Evolutionary conservation across 1,140 invertebrate species (phyloP).

Genomic region (Eupristina koningsbergeri): DNA sequence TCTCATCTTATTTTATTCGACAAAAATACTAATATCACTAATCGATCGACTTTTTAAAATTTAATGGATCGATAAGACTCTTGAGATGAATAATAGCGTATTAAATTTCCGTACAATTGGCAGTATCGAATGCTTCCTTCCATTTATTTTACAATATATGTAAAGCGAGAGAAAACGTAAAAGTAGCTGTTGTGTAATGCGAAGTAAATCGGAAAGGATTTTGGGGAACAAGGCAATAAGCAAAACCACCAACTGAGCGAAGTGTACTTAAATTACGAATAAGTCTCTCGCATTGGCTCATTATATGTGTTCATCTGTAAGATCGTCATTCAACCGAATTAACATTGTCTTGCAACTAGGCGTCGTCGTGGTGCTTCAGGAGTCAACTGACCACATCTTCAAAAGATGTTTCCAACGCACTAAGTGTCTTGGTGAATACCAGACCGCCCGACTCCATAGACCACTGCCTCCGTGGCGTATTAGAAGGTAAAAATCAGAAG

Average conservation of each 20-base stretch:
- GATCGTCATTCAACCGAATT: neutral
- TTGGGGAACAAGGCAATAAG: slow-evolving; percentile 18
- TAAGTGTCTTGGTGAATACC: too few relatives aligned
- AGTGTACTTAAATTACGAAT: neutral
- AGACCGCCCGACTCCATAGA: neutral
- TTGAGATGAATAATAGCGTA: neutral
- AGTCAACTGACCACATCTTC: too few relatives aligned
- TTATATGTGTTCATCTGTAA: neutral
- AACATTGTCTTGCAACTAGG: too few relatives aligned
- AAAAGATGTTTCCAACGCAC: neutral
- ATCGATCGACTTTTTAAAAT: slow-evolving; percentile 23
- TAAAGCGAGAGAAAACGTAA: neutral
- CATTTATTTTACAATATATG: neutral
- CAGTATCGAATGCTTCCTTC: slow-evolving; percentile 28
- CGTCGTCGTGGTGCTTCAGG: neutral
- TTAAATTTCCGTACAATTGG: slow-evolving; percentile 19
- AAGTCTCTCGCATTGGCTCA: neutral
- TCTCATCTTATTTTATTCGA: slow-evolving; percentile 40
- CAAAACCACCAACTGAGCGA: neutral
- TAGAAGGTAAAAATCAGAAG: too few relatives aligned
- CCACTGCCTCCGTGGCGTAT: slow-evolving; percentile 28
- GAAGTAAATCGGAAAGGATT: slow-evolving; percentile 6
- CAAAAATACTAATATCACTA: slow-evolving; percentile 45
- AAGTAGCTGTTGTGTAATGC: neutral
- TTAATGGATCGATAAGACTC: neutral